Conservation (phyloP, 2,888 invertebrate species). For the Physocephala rufipes region DNA sequence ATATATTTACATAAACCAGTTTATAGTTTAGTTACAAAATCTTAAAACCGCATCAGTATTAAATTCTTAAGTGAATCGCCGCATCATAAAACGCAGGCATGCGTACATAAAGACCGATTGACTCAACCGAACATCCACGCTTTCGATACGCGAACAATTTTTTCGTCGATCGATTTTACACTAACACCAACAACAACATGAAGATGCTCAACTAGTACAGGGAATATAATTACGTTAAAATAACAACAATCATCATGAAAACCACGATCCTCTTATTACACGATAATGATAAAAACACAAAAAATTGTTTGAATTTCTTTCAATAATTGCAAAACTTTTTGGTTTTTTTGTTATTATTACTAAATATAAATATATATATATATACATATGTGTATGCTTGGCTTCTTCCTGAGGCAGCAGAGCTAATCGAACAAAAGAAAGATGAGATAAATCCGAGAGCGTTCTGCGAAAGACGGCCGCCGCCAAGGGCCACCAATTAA, state of each 20-base stretch:
- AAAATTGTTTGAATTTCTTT: no score
- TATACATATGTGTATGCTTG: no score
- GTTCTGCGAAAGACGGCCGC: constrained; percentile 39
- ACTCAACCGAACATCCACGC: no score
- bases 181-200: not conserved
- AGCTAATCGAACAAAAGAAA: not conserved
- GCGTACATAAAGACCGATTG: not conserved
- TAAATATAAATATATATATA: not conserved
- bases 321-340: no score
- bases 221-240: no score
- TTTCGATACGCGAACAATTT: not conserved
- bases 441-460: not conserved
- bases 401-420: not conserved
- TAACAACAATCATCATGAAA: no score
- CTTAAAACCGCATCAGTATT: not conserved
- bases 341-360: not conserved
- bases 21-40: no score
- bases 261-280: no score
- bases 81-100: not conserved
- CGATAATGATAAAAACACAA: no score
- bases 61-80: not conserved
- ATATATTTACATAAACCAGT: no score
- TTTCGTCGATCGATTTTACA: not conserved
- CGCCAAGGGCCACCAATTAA: constrained; percentile 29
- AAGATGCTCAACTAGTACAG: no score